Evolutionary conservation across 2,113 vertebrate species (phyloP).

Genomic region (Climacteris rufus): DNA sequence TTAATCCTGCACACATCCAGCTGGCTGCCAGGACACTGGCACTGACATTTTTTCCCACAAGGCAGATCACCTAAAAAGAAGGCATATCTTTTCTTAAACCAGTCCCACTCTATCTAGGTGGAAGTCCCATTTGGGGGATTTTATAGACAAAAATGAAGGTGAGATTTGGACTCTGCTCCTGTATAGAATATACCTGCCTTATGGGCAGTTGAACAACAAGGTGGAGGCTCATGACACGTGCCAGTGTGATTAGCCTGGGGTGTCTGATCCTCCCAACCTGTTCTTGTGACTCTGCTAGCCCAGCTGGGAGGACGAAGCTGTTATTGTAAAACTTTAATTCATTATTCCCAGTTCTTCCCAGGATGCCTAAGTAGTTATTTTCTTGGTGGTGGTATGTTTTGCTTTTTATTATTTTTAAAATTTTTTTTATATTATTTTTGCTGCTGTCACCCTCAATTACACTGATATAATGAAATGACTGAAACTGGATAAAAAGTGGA

Average conservation of each 20-base stretch:
- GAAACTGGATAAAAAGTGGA: neutral
- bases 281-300: neutral
- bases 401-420: neutral
- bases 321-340: neutral
- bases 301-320: neutral
- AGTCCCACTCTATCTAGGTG: neutral
- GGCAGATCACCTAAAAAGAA: neutral
- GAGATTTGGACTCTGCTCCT: neutral
- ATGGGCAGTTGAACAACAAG: neutral
- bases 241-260: neutral
- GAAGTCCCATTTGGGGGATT: neutral
- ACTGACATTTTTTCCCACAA: fast-evolving
- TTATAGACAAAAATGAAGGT: neutral
- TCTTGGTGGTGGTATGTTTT: neutral
- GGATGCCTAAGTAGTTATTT: neutral
- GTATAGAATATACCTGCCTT: neutral
- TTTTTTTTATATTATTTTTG: neutral
- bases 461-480: neutral
- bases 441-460: neutral
- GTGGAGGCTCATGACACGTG: neutral
- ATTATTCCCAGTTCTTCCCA: neutral
- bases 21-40: neutral
- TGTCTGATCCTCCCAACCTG: neutral
- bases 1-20: neutral
- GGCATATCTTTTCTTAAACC: neutral